A percentile compares a stretch with the other conserved stretches of the same genome.
Evolutionary conservation across 2,113 vertebrate genomes (phyloP).

Genomic region (Cyprinodon brontotheroides): DNA sequence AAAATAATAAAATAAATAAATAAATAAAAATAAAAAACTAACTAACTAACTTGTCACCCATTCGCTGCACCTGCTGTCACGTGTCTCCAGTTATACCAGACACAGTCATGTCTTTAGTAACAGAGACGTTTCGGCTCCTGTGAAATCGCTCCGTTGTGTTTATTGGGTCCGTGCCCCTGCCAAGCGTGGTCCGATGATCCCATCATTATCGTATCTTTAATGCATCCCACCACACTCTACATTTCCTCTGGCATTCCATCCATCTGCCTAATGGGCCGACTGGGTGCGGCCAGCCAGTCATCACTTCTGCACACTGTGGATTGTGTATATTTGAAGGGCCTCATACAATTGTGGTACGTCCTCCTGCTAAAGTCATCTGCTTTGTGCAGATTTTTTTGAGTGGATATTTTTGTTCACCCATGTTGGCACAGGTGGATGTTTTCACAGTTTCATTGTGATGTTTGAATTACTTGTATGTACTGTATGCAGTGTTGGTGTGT

Average conservation of each 20-base stretch:
- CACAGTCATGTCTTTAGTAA: not conserved
- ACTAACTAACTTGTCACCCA: not conserved
- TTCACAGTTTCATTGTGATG: slow-evolving; percentile 1
- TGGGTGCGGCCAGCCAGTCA: slow-evolving; percentile 60
- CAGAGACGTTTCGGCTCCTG: slow-evolving; percentile 44
- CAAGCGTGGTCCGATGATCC: slow-evolving; percentile 37
- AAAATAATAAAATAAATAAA: too few species aligned
- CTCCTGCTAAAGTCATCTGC: slow-evolving; percentile 9
- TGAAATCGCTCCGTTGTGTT: slow-evolving; percentile 23
- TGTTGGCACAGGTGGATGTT: not conserved
- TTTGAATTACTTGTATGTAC: slow-evolving; percentile 10
- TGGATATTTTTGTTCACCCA: not conserved
- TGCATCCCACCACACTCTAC: slow-evolving; percentile 68
- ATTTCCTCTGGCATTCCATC: slow-evolving; percentile 67
- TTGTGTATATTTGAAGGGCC: slow-evolving; percentile 16
- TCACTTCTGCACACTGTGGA: slow-evolving; percentile 39
- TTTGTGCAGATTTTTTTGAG: slow-evolving; percentile 1
- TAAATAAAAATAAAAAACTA: too few species aligned
- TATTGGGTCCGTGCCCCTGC: slow-evolving; percentile 28
- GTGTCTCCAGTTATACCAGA: not conserved
- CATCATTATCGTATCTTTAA: slow-evolving; percentile 71
- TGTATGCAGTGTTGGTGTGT: not conserved
- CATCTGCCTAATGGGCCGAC: slow-evolving; percentile 72
- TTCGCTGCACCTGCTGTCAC: slow-evolving; percentile 1
- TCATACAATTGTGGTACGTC: not conserved